Conservation (phyloP, 2,797 vertebrate genomes). For the Eulemur albifrons region DNA sequence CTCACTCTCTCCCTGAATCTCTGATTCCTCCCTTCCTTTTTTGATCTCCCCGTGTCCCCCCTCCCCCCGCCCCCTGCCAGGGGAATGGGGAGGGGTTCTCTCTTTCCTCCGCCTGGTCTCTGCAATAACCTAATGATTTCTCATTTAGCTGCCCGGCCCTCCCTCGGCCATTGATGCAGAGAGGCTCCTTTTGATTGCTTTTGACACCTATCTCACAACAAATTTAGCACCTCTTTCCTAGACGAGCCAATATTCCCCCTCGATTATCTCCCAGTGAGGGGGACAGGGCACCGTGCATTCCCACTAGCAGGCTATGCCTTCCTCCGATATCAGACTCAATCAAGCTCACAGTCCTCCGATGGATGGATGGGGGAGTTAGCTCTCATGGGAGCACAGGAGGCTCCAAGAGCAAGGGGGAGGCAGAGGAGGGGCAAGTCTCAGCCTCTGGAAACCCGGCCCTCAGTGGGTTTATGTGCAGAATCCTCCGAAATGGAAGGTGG, state of each 20-base stretch:
- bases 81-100: background rate
- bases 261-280: slow-evolving; percentile 70
- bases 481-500: background rate
- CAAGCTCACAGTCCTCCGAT: background rate
- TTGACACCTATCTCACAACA: slow-evolving; percentile 83
- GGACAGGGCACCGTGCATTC: slow-evolving; percentile 57
- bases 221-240: slow-evolving; percentile 83
- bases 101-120: background rate
- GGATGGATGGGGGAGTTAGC: background rate
- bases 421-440: background rate
- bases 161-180: background rate
- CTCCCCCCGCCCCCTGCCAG: no score
- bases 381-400: background rate
- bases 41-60: background rate
- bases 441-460: background rate
- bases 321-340: slow-evolving; percentile 41
- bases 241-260: slow-evolving; percentile 82
- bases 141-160: slow-evolving; percentile 64
- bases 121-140: slow-evolving; percentile 70
- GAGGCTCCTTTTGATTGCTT: slow-evolving; percentile 66
- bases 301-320: slow-evolving; percentile 28
- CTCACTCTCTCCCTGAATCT: background rate
- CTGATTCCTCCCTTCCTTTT: background rate
- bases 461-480: background rate
- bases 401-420: background rate